These are phyloP conservation scores for Bicyclus anynana DNA, from an alignment of 1,140 invertebrate species.

Conservation along the genomic window DNA sequence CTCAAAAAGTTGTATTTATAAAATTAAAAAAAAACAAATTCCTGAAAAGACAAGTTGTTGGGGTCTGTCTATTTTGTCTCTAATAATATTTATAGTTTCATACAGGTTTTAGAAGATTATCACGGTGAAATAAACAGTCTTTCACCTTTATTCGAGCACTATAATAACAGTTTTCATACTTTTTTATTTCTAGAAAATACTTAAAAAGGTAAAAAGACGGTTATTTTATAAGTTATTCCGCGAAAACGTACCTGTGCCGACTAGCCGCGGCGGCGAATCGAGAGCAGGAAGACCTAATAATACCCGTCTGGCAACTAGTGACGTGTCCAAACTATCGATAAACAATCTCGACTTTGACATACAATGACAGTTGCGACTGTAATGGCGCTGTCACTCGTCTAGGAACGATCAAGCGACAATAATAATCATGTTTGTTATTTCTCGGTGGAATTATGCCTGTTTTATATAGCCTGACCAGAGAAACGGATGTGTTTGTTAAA, in stretches of 20 bases:
- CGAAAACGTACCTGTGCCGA: constrained; percentile 36
- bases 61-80: too few relatives aligned
- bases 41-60: too few relatives aligned
- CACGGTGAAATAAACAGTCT: too few relatives aligned
- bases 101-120: too few relatives aligned
- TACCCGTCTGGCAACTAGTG: constrained; percentile 65
- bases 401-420: neutral
- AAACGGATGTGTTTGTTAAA: neutral
- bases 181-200: too few relatives aligned
- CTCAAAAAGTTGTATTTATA: too few relatives aligned
- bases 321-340: constrained; percentile 34
- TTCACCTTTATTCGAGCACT: too few relatives aligned
- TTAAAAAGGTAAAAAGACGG: neutral
- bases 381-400: constrained; percentile 16
- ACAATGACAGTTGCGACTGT: constrained; percentile 15
- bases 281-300: constrained; percentile 75
- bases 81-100: too few relatives aligned
- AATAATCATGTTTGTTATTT: neutral
- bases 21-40: too few relatives aligned
- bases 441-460: neutral
- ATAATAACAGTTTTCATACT: too few relatives aligned
- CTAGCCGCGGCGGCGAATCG: constrained; percentile 57
- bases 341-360: constrained; percentile 15
- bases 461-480: neutral
- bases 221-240: constrained; percentile 18